Evolutionary conservation across 2,888 invertebrate genomes (phyloP), one percentile per base, ranked within the genome.

Genomic region (Tetrapedia diversipes): DNA sequence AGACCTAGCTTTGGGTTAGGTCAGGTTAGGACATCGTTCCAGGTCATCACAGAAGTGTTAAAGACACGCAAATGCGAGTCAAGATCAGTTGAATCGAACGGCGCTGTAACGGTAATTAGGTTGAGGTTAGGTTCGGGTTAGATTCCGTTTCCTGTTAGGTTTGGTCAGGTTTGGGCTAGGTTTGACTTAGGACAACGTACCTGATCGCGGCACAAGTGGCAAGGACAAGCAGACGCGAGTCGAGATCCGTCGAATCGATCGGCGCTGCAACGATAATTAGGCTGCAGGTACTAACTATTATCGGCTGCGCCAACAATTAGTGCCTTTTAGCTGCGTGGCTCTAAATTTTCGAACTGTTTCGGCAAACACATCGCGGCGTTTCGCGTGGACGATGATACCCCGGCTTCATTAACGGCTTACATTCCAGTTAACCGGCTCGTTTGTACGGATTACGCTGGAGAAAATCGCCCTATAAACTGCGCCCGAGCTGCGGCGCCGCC

Each of bases 341-440:
- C 86, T 87, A 85, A 88, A 84, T 84, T 84, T 85, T 80, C 83
- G 45, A 82, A 84, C 81, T 74, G 82, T 79, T 80, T 79, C 75
- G 69, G 68, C 76, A 83, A 83, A 85, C 82, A 85, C 75, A 82
- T 81, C 81, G 77, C 67, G 68, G 69, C 77, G 72, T 73, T 86
- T 77, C 79, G 63, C 79, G 79, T 47, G 71, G 67, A 78, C 59
- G 70, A 69, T 69, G 72, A 76, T 79, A 61, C 63, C n/a, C n/a
- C 32, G 77, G 69, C 70, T 77, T 79, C 79, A 80, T 85, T 84
- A 86, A 73, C 80, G 73, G 71, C 80, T 82, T 77, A 76, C 68
- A 81, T 70, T 77, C 81, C 71, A 69, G 74, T 77, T 79, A 79
- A 78, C 74, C 68, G 59, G 77, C 74, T 75, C 79, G 72, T 81